Base-by-base conservation (phyloP, 2,888 invertebrate genomes). In the Eustalomyia histrio region DNA sequence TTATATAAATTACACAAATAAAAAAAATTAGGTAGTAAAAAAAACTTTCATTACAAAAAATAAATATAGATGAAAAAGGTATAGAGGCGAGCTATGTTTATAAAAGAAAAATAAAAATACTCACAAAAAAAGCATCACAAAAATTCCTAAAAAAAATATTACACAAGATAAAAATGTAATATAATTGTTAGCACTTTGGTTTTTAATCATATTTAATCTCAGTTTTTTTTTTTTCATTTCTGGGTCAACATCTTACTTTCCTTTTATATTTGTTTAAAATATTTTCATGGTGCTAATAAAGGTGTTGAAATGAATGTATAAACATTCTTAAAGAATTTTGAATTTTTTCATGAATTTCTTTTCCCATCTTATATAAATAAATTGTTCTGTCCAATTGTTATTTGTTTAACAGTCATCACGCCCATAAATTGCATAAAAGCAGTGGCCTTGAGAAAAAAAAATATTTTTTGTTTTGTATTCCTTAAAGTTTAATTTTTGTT, bases 141-240 rank as follows among this genome's bases (percentile, higher is more conserved):
- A 39, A 39, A 5, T 39, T 12, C 14, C 39, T 12, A 8, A 39
- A 35, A n/a, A 39, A 39, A 39, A 39, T 12, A 39, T 12, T 12
- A 39, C 2, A 39, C 10, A 39, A 9, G 39, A 29, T 6, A 4
- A 29, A 29, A 3, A 47, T 47, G n/a, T 47, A 5, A 3, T 47
- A 47, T n/a, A 24, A 29, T 57, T 33, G 16, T 57, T 33, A 29
- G 16, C 57, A 57, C n/a, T 57, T 33, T 57, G 57, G 29, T 53
- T 71, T 80, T 80, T 87, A 87, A 87, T 87, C 87, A 86, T 87
- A 86, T 86, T 87, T 87, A 87, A 87, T 87, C 87, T 87, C 84
- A 85, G 85, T 87, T 87, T 87, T 21, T 21, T 18, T 53, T 53
- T 21, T n/a, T 14, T n/a, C 33, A 87, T 87, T 86, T 85, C 86